Base-by-base conservation (phyloP, 2,797 vertebrate genomes). In the Parotocinclus haroldoi region DNA sequence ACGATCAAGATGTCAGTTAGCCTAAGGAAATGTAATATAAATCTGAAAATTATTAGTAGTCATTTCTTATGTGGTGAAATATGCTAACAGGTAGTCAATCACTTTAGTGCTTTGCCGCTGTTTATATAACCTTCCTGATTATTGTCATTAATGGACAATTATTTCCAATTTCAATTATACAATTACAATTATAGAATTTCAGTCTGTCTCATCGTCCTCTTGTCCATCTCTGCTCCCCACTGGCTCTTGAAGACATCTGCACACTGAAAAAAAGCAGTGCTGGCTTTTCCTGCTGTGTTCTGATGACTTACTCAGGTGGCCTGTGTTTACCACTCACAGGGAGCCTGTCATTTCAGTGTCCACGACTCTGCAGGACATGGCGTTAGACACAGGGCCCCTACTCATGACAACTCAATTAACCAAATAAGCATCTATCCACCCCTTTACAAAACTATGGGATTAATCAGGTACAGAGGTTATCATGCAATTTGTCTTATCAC, bases 391-490 rank as follows among this genome's bases (percentile, higher is more conserved):
- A 84, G 85, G 86, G 69, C 67, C 84, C 75, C 73, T 85, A 68
- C 74, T 60, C 51, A 76, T 42, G 82, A 81, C 65, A 76, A 85
- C 80, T 81, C 83, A 88, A 89, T 88, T 85, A 81, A 78, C 85
- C 82, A 88, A 91, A 91, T 86, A 83, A 84, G 80, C 80, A 77
- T 85, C 75, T 83, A 75, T 71, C 10, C 75, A 39, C 79, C 54
- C 11, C 60, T 73, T 72, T 58, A 69, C 52, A 66, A 73, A 68
- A 68, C 18, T 57, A 51, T 52, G 61, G 57, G 52, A 59, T 68
- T 70, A 68, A 73, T 75, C 52, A 65, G 46, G 44, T 27, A 11
- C 58, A 60, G 63, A 68, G 59, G 52, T 42, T n/a, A 67, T 72
- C 66, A 45, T 45, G 55, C 54, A 46, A 61, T 70, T 73, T 72